Conservation (phyloP, 2,888 invertebrate genomes). For the Andrena camellia region DNA sequence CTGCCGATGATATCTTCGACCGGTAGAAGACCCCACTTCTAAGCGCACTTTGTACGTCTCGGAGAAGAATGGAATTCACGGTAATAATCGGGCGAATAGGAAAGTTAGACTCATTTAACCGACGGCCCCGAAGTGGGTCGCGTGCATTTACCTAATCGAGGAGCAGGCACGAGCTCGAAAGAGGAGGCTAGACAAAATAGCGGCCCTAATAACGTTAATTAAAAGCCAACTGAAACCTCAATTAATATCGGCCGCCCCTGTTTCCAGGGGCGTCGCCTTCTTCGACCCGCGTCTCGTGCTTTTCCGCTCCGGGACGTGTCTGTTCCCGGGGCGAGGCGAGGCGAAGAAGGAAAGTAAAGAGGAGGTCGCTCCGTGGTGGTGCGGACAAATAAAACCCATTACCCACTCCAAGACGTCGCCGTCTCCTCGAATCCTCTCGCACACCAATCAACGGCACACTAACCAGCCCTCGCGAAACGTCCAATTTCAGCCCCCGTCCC, state of each 20-base stretch:
- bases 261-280: constrained; percentile 60
- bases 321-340: constrained; percentile 43
- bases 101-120: background rate
- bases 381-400: constrained; percentile 84
- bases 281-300: constrained; percentile 44
- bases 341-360: constrained; percentile 67
- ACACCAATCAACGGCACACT: constrained; percentile 47
- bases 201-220: constrained; percentile 83
- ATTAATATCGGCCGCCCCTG: constrained; percentile 80
- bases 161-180: constrained; percentile 45
- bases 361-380: constrained; percentile 71
- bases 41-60: too few relatives aligned
- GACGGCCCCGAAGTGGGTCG: constrained; percentile 55
- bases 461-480: constrained; percentile 67
- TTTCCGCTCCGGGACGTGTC: constrained; percentile 29
- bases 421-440: constrained; percentile 60
- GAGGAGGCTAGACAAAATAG: constrained; percentile 60
- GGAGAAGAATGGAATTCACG: background rate
- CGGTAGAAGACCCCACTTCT: background rate
- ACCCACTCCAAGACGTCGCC: constrained; percentile 79
- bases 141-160: constrained; percentile 33
- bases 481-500: constrained; percentile 52
- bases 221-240: constrained; percentile 82
- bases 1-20: background rate
- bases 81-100: background rate